Evolutionary conservation across 2,888 invertebrate genomes (phyloP), one percentile per base, ranked within the genome.

Genomic region (Cephus pygmeus): DNA sequence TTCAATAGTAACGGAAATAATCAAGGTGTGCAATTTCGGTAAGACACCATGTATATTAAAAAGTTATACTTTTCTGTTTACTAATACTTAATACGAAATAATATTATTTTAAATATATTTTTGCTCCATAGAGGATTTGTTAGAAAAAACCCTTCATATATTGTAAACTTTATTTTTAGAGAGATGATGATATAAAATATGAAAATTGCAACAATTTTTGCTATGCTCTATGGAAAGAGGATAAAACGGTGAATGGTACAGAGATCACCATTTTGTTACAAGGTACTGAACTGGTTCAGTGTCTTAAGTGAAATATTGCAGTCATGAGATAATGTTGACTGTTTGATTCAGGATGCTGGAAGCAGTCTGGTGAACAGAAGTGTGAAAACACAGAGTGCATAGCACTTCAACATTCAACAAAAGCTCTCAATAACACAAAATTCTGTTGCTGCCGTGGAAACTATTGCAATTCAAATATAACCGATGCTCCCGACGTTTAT

Each of bases 381-480:
- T 93, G 93, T 83, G 90, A 90, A 81, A 90, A 86, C 69, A 82
- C 85, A 35, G 88, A 93, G 81, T 95, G 95, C 85, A 91, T 95
- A 87, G 89, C 95, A 83, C 92, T 93, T 84, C 90, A 93, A 87
- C 91, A 94, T 87, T 91, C 93, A 82, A 88, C 94, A 36, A 93
- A 93, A 87, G 93, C 93, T 86, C 91, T 93, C 80, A 94, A 94
- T 30, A 93, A 92, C 84, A 95, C 94, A 80, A 95, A 94, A 91
- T 97, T 95, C 92, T 97, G 98, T 87, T 98, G 98, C 90, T 98
- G 98, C 88, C 94, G 94, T 9, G 95, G 95, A 3, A 93, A 95
- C 85, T 93, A 94, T 88, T 98, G 98, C 91, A 98, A 98, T 91
- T 93, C 93, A 34, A 95, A 96, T 86, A 95, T 94, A 36, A 90